Percentiles rank a stretch among this genome's conserved stretches.
phyloP scores from a whole-genome alignment of 2,797 vertebrate species.

The Betta splendens region DNA sequence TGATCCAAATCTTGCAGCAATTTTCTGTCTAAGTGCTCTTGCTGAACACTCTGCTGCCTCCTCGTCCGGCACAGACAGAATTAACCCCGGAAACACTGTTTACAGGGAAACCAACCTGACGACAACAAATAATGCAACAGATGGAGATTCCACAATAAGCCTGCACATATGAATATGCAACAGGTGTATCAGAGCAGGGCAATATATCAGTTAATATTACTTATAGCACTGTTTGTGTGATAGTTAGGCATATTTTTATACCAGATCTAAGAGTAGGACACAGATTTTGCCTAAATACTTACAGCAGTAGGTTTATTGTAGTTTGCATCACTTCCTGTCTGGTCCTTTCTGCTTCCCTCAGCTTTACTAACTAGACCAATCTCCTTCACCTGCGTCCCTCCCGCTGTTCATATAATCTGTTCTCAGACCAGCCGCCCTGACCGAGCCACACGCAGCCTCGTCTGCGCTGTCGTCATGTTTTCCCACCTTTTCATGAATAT shows the following conservation, averaged over 20 bases:
- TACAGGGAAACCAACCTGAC: constrained; percentile 36
- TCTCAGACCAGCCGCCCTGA: too few species aligned
- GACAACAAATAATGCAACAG: constrained; percentile 26
- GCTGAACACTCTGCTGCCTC: constrained; percentile 39
- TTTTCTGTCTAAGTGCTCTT: constrained; percentile 62
- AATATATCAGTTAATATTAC: too few species aligned
- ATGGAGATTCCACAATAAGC: constrained; percentile 11
- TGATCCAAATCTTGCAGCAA: constrained; percentile 55
- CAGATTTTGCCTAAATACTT: neutral
- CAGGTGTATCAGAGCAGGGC: neutral
- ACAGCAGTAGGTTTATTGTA: too few species aligned
- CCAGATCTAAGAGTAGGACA: neutral
- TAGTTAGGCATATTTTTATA: neutral
- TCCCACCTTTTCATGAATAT: too few species aligned
- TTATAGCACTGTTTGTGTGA: too few species aligned
- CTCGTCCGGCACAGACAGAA: constrained; percentile 39
- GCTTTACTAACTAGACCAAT: too few species aligned
- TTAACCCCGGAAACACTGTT: constrained; percentile 32
- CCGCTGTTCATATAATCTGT: too few species aligned
- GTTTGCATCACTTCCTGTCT: too few species aligned
- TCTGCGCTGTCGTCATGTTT: too few species aligned
- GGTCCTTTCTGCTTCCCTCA: too few species aligned
- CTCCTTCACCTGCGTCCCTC: too few species aligned
- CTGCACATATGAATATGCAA: neutral
- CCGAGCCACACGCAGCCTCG: too few species aligned